Conservation (phyloP, 2,888 invertebrate genomes). For the Nyleta sp. region DNA sequence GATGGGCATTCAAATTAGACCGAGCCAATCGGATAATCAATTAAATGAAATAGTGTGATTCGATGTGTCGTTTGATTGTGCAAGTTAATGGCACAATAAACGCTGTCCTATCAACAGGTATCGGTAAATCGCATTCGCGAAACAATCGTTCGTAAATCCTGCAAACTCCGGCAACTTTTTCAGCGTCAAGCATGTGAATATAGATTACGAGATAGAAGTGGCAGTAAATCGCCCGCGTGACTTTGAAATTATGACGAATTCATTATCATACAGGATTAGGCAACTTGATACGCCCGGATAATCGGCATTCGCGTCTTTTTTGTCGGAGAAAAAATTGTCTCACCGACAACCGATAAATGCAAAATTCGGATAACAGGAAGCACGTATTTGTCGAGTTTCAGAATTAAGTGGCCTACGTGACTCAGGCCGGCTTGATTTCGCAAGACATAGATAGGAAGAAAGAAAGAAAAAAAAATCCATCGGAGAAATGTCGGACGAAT, state of each 20-base stretch:
- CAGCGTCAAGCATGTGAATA: not conserved
- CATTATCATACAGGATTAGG: constrained; percentile 18
- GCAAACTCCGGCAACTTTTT: not conserved
- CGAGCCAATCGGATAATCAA: constrained; percentile 19
- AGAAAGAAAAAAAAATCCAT: constrained; percentile 19
- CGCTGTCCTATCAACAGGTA: no score
- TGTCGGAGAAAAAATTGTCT: not conserved
- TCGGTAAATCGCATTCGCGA: not conserved
- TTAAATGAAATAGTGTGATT: constrained; percentile 15
- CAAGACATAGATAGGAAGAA: constrained; percentile 22
- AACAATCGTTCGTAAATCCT: constrained; percentile 4
- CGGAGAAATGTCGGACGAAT: constrained; percentile 20
- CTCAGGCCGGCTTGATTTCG: constrained; percentile 40
- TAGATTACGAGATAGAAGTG: not conserved
- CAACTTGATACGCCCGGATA: not conserved
- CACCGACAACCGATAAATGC: constrained; percentile 21
- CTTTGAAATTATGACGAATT: constrained; percentile 17
- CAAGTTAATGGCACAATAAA: constrained; percentile 1
- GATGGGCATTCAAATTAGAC: constrained; percentile 7
- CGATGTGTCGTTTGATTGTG: not conserved
- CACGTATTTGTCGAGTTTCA: constrained; percentile 52
- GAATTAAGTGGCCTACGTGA: constrained; percentile 60
- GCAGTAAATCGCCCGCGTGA: not conserved
- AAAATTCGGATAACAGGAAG: constrained; percentile 55
- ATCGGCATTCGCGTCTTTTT: not conserved